These are phyloP conservation scores for Watsonalla cultraria DNA, from an alignment of 2,888 invertebrate species.

Conservation along the genomic window DNA sequence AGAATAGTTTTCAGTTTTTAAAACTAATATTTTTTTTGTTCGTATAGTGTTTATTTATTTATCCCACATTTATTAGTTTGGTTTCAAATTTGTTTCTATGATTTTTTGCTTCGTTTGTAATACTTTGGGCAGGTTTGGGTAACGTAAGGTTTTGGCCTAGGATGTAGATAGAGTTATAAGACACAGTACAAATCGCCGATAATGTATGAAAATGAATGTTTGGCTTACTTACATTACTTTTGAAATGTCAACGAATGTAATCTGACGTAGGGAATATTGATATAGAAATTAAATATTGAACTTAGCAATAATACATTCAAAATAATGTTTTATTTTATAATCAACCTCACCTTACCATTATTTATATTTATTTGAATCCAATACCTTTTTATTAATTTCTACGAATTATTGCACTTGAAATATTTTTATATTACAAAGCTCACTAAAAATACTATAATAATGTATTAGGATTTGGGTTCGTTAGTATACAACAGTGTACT, in stretches of 20 bases:
- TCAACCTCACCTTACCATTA: background rate
- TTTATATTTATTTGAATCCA: background rate
- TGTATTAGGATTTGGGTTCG: too few species aligned
- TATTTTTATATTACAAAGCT: too few species aligned
- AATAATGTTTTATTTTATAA: slow-evolving; percentile 53
- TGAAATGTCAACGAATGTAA: slow-evolving; percentile 79
- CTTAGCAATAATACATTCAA: slow-evolving; percentile 77
- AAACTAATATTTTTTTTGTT: slow-evolving; percentile 56
- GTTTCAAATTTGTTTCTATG: slow-evolving; percentile 43
- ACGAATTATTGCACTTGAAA: too few species aligned
- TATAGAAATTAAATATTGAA: slow-evolving; percentile 78
- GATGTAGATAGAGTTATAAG: slow-evolving; percentile 76
- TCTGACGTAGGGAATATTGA: slow-evolving; percentile 77
- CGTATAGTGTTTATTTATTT: slow-evolving; percentile 52
- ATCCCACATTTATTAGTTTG: slow-evolving; percentile 49
- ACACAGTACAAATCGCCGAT: slow-evolving; percentile 77
- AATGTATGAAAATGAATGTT: slow-evolving; percentile 59
- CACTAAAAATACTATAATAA: too few species aligned
- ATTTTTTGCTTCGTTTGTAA: slow-evolving; percentile 58
- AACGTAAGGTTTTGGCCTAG: slow-evolving; percentile 79
- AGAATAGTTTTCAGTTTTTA: slow-evolving; percentile 66
- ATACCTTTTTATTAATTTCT: background rate
- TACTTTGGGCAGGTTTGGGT: slow-evolving; percentile 78
- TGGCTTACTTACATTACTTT: slow-evolving; percentile 76
- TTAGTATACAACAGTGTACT: too few species aligned